Evolutionary conservation across 92 coral and sea anemone species (phyloP), one percentile per base, ranked within the genome.

Genomic region (Pocillopora grandis): DNA sequence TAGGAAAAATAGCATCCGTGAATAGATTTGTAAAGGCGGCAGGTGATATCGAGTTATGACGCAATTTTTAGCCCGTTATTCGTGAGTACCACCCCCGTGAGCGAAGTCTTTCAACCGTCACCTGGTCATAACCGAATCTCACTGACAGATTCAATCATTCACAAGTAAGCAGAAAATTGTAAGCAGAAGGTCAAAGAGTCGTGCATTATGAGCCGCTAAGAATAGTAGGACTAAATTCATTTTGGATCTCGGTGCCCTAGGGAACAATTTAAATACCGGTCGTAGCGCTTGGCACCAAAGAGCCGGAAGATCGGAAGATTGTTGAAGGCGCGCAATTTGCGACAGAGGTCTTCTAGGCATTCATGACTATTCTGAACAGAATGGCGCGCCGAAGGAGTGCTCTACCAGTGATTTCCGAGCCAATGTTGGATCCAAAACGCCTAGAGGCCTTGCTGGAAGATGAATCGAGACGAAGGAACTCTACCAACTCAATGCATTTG

Each of bases 321-420:
- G 52, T 42, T 3, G 52, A 42, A 3, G 52, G 52, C 5, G 52
- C 52, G 37, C 63, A 66, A 58, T 58, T 20, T 59, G 31, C 62
- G 27, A 55, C 14, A n/a, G 69, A 58, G 5, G 9, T 36, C 62
- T 55, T 10, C n/a, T 59, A 10, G 59, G 35, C 11, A 23, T 16
- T 33, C 55, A 33, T 65, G 59, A 23, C 69, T 9, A 57, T n/a
- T 7, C 31, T 55, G 18, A 10, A 20, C 72, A 10, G 58, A 64
- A 87, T 87, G 90, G 80, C 86, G 61, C 72, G 86, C 17, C 65
- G 92, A 21, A 66, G 92, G 55, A 87, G 76, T 52, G 89, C 92
- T 64, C 87, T 89, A 0, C 89, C 92, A 2, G 80, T 89, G 62
- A 89, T 89, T 19, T 69, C 76, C 13, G 92, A 89, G 76, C 92